Evolutionary conservation across 2,888 invertebrate genomes (phyloP).

Genomic region (Elaeidobius kamerunicus): DNA sequence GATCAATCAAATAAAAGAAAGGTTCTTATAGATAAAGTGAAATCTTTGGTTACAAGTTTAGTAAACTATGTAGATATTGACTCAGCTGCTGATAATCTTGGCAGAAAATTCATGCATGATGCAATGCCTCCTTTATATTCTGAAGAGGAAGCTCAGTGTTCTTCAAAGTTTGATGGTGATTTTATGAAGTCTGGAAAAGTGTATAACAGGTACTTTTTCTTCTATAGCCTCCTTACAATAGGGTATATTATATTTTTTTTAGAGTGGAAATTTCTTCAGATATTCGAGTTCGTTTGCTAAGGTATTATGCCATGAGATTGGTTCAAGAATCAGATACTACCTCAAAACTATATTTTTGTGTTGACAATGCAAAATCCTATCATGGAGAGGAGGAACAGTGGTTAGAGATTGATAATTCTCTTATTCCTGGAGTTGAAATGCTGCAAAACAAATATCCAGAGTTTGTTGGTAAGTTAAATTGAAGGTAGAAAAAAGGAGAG

Average conservation of each 20-base stretch:
- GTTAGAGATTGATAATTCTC: conserved; percentile 68
- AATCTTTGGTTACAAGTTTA: conserved; percentile 58
- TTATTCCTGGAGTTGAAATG: conserved; percentile 67
- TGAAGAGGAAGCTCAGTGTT: conserved; percentile 63
- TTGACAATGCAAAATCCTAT: conserved; percentile 83
- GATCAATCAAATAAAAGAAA: conserved; percentile 45
- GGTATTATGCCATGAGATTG: conserved; percentile 57
- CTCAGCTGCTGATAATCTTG: conserved; percentile 82
- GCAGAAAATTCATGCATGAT: conserved; percentile 78
- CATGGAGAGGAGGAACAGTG: conserved; percentile 76
- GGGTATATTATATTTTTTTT: conserved; percentile 28
- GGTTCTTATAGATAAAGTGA: conserved; percentile 55
- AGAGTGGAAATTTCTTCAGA: conserved; percentile 63
- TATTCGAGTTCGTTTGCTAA: conserved; percentile 58
- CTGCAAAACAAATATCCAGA: conserved; percentile 74
- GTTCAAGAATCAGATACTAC: conserved; percentile 62
- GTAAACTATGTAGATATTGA: conserved; percentile 65
- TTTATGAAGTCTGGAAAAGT: conserved; percentile 63
- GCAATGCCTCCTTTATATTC: conserved; percentile 81
- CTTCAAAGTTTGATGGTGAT: conserved; percentile 71
- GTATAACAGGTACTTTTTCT: conserved; percentile 51
- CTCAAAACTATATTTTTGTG: conserved; percentile 72
- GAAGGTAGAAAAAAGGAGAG: too few relatives aligned
- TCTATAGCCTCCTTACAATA: too few relatives aligned
- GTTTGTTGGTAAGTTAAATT: conserved; percentile 55